Evolutionary conservation across 53 echinoderm and acorn worm species (phyloP), one percentile per base, ranked within the genome.

Genomic region (Holothuria leucospilota): DNA sequence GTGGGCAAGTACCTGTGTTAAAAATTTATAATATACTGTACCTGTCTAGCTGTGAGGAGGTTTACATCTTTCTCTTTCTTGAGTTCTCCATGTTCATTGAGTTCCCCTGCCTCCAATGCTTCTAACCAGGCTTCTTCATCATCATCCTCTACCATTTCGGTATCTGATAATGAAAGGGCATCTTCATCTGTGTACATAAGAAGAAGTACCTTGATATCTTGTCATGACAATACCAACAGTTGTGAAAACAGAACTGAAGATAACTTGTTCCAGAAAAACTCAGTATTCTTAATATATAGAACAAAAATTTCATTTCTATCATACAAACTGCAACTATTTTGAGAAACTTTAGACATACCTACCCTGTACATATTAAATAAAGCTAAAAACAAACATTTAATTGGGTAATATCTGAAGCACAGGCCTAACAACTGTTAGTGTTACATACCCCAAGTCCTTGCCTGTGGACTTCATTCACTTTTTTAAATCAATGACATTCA

Each of bases 121-220:
- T 94, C 93, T 46, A 97, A 64, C 97, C 97, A 97, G 0, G 95
- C 97, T 69, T 97, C 97, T 28, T 97, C 97, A 58, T 97, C 97
- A 60, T 91, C 93, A 15, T 94, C 89, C 62, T 90, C 89, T 75
- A 86, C 68, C 58, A 89, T 73, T 40, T 51, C 58, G n/a, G 85
- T 88, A 18, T 78, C 67, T 40, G 75, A 9, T 65, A 86, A 72
- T 27, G 39, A 34, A 24, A 68, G 29, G 13, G 81, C 61, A 26
- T 41, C 68, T 24, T 65, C 67, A 12, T 65, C 84, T 61, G 59
- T 34, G 34, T 24, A n/a, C 91, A 6, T 87, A 84, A 63, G 84
- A 87, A 29, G 88, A 83, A 53, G 63, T 52, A 53, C 63, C 77
- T 68, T 82, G 23, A 77, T 83, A 59, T 87, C 91, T 38, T 82